Base-by-base conservation (phyloP, 2,888 invertebrate species). In the Bibio marci region DNA sequence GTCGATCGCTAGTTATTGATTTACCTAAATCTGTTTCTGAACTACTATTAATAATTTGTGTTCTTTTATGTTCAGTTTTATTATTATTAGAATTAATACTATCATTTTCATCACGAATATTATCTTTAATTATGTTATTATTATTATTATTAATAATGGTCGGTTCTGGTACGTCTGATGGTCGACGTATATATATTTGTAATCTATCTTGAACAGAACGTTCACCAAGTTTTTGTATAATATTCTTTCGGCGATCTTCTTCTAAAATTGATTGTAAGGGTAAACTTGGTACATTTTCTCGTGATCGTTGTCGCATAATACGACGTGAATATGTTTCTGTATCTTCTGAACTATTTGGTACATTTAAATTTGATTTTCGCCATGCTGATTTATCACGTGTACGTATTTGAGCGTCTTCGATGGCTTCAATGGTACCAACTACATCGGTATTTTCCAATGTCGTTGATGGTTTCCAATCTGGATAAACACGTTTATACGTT, bases 381-480 rank as follows among this genome's bases (percentile, higher is more conserved):
- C 82, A 80, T 8, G 78, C 71, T 30, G 80, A 77, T 56, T 75
- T 80, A 52, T 86, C 85, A 57, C 49, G 47, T 26, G 37, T 25
- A 12, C 22, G 30, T n/a, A 27, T 17, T 27, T 28, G 38, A 35
- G 34, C 31, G 30, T 47, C 47, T 69, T 86, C 86, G 40, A 88
- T 82, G 28, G 83, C 76, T 63, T 87, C 85, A 69, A 88, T 79
- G 35, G 85, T 78, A 44, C 78, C 70, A 47, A 85, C 81, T 27
- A 87, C 80, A 59, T 86, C 87, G 4, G 77, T 75, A 58, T 79
- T 80, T 53, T 86, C 86, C 35, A 82, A 71, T 31, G 80, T 71
- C 48, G 69, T 70, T 28, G 79, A 76, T 22, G 86, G 85, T 50
- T 78, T 75, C 85, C 87, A 85, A 52, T 83, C 82, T 14, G 75